Percentiles rank a stretch among this genome's conserved stretches.
These are phyloP conservation scores for Felis chaus DNA, from an alignment of 2,113 vertebrate species.

Conservation along the genomic window DNA sequence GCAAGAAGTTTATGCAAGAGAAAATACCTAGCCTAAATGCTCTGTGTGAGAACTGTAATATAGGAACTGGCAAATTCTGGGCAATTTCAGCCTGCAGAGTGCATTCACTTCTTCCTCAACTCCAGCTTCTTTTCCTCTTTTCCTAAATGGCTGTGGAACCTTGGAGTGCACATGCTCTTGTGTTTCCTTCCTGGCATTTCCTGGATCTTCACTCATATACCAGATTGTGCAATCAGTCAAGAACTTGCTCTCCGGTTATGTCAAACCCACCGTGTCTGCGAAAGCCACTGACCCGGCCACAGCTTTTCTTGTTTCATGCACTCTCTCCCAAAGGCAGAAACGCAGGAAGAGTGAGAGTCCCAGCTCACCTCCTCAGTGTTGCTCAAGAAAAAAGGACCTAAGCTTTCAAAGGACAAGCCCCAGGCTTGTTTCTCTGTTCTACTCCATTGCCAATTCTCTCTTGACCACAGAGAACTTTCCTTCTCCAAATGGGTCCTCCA, in stretches of 20 bases:
- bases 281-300: neutral
- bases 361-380: neutral
- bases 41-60: neutral
- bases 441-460: neutral
- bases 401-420: neutral
- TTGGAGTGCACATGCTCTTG: neutral
- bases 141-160: neutral
- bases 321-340: neutral
- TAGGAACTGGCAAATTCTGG: neutral
- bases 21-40: neutral
- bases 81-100: neutral
- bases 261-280: neutral
- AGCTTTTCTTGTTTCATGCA: neutral
- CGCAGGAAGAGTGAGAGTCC: neutral
- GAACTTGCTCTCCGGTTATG: neutral
- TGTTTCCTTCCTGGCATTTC: neutral
- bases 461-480: neutral
- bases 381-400: neutral
- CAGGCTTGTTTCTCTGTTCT: neutral
- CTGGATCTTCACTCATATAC: neutral
- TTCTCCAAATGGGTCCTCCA: neutral
- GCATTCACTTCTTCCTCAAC: neutral
- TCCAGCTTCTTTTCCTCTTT: neutral
- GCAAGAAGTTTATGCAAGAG: neutral
- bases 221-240: neutral